These are phyloP conservation scores for Sphinx pinastri DNA, from an alignment of 2,888 invertebrate species.

Conservation along the genomic window DNA sequence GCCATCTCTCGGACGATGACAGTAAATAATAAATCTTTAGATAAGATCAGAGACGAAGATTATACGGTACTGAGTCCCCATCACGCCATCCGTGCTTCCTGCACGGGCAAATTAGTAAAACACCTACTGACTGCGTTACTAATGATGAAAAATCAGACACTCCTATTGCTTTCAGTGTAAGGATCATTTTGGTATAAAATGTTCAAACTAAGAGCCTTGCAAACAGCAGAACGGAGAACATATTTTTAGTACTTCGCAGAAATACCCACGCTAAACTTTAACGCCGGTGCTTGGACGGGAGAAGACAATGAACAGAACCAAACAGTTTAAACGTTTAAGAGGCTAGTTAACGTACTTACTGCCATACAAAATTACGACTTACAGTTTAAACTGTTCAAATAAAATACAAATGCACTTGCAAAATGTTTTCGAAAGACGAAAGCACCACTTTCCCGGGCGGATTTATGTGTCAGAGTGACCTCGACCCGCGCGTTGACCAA, in stretches of 20 bases:
- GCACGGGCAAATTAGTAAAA: constrained; percentile 80
- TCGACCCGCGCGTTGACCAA: constrained; percentile 70
- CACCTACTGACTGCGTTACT: constrained; percentile 61
- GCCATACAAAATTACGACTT: constrained; percentile 30
- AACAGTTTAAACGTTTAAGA: constrained; percentile 61
- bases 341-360: constrained; percentile 54
- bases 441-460: constrained; percentile 31
- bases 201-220: not conserved
- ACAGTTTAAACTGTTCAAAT: constrained; percentile 16
- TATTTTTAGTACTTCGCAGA: constrained; percentile 81
- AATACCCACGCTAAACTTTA: constrained; percentile 65
- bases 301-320: constrained; percentile 72
- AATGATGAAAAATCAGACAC: constrained; percentile 43
- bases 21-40: constrained; percentile 81
- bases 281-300: constrained; percentile 59
- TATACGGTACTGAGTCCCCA: constrained; percentile 79
- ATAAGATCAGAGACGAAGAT: constrained; percentile 82
- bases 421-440: constrained; percentile 8
- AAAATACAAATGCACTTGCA: not conserved
- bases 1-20: constrained; percentile 81
- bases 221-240: constrained; percentile 53
- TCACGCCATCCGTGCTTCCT: constrained; percentile 82
- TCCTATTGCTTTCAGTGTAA: constrained; percentile 48
- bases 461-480: constrained; percentile 45
- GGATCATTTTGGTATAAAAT: constrained; percentile 44